A percentile compares a stretch with the other conserved stretches of the same genome.
Evolutionary conservation across 2,888 invertebrate genomes (phyloP).

Genomic region (Machimus atricapillus): DNA sequence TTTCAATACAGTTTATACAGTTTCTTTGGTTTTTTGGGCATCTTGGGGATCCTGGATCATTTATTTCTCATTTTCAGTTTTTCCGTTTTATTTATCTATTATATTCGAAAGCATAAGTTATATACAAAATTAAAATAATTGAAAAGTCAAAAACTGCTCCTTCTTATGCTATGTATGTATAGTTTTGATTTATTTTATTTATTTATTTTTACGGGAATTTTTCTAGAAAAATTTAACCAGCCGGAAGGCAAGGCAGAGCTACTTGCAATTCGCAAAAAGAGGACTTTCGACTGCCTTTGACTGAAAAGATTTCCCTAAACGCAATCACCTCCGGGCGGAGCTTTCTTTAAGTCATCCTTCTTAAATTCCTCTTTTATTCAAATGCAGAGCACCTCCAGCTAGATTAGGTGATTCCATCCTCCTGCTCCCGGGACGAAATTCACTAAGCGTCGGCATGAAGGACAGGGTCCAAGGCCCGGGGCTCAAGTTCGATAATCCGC

Average conservation of each 20-base stretch:
- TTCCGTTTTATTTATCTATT: too few relatives aligned
- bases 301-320: not conserved
- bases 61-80: too few relatives aligned
- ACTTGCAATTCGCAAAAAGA: not conserved
- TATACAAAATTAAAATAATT: too few relatives aligned
- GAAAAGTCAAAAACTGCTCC: too few relatives aligned
- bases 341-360: not conserved
- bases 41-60: too few relatives aligned
- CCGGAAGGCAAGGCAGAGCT: not conserved
- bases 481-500: not conserved
- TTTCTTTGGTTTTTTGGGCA: too few relatives aligned
- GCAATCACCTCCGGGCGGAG: not conserved
- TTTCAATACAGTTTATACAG: too few relatives aligned
- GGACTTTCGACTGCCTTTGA: not conserved
- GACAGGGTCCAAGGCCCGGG: not conserved
- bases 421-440: not conserved
- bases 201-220: not conserved
- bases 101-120: too few relatives aligned
- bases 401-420: not conserved
- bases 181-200: too few relatives aligned
- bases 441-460: not conserved
- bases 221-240: not conserved
- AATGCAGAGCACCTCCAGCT: not conserved
- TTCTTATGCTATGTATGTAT: too few relatives aligned
- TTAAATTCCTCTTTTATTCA: not conserved